Evolutionary conservation across 2,797 vertebrate species (phyloP).

Genomic region (Iguana delicatissima): DNA sequence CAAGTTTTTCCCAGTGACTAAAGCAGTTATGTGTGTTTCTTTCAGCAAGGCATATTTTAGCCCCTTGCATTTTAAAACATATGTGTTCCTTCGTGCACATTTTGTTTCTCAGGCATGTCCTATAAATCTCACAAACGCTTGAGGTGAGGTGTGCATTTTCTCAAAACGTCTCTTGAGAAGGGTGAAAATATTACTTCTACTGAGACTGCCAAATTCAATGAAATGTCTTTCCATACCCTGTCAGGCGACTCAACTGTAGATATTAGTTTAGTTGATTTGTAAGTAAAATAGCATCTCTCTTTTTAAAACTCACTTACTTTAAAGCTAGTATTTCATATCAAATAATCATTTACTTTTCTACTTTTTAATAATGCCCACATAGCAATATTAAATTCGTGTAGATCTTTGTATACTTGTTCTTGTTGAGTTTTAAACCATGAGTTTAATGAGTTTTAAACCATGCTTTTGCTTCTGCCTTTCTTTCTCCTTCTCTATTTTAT

Average conservation of each 20-base stretch:
- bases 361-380: background rate
- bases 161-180: no score
- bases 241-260: conserved; percentile 18
- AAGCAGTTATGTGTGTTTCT: no score
- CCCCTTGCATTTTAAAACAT: no score
- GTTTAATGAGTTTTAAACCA: no score
- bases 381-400: background rate
- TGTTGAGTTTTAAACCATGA: background rate
- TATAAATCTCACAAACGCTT: no score
- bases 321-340: background rate
- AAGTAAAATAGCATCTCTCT: conserved; percentile 4
- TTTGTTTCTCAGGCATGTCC: no score
- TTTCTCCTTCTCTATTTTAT: conserved; percentile 21
- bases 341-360: background rate
- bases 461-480: background rate
- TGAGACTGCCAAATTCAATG: no score
- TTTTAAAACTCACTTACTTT: background rate
- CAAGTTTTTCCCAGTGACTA: no score
- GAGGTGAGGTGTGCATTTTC: no score
- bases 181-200: no score
- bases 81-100: no score
- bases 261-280: background rate
- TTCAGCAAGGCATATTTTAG: no score
- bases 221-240: background rate
- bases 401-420: background rate